A percentile compares a stretch with the other conserved stretches of the same genome.
These are phyloP conservation scores for Zosterops lateralis DNA, from an alignment of 2,113 vertebrate species.

Conservation along the genomic window DNA sequence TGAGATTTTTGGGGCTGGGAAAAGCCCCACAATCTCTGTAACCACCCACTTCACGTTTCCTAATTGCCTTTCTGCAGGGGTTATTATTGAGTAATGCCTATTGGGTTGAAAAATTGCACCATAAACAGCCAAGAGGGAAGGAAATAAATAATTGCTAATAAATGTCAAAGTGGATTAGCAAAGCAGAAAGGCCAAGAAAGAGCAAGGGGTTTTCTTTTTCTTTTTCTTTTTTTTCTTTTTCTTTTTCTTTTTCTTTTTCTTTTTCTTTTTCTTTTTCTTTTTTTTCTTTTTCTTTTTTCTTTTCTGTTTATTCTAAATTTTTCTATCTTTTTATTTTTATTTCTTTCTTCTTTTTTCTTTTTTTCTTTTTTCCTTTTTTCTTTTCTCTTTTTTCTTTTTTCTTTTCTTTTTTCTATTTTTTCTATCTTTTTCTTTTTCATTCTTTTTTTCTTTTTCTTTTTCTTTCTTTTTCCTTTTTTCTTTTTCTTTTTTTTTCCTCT, in stretches of 20 bases:
- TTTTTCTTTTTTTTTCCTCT: too few relatives aligned
- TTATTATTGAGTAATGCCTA: constrained; percentile 41
- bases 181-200: background rate
- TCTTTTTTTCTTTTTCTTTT: background rate
- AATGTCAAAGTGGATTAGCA: constrained; percentile 25
- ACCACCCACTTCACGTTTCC: background rate
- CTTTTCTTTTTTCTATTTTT: too few relatives aligned
- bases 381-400: too few relatives aligned
- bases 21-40: background rate
- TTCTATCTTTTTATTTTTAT: too few relatives aligned
- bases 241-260: background rate
- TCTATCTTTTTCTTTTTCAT: background rate
- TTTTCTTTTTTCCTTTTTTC: too few relatives aligned
- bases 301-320: too few relatives aligned
- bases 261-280: background rate
- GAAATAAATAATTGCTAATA: constrained; percentile 33
- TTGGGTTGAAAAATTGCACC: constrained; percentile 32
- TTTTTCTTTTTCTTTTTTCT: too few relatives aligned
- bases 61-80: constrained; percentile 39
- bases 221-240: too few relatives aligned
- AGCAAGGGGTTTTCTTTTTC: background rate
- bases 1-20: background rate
- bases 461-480: too few relatives aligned
- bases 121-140: constrained; percentile 8
- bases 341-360: too few relatives aligned